Conservation (phyloP, 2,888 invertebrate genomes). For the Octonoba sinensis region DNA sequence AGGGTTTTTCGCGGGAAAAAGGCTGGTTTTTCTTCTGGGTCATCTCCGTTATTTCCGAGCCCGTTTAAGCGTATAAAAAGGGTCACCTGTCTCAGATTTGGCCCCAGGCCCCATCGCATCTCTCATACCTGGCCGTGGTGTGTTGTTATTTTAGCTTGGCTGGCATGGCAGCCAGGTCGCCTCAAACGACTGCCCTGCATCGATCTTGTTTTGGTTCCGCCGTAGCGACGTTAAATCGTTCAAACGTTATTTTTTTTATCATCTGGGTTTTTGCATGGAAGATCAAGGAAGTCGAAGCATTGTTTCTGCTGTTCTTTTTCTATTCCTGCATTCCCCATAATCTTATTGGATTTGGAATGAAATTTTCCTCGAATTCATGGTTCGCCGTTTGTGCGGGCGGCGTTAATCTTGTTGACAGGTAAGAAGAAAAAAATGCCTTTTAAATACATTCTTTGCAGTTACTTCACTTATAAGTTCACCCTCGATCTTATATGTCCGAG, state of each 20-base stretch:
- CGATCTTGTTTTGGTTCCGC: conserved; percentile 55
- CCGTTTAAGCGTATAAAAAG: conserved; percentile 54
- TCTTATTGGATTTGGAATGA: conserved; percentile 33
- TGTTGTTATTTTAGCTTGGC: conserved; percentile 54
- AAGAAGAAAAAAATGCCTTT: conserved; percentile 11
- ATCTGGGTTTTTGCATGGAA: conserved; percentile 30
- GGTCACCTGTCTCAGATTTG: conserved; percentile 44
- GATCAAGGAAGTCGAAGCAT: conserved; percentile 35
- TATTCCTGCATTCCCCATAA: no score
- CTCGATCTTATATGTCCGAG: no score
- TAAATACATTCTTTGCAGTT: not conserved
- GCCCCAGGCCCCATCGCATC: conserved; percentile 25
- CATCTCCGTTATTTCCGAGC: conserved; percentile 31
- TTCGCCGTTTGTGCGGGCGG: conserved; percentile 14
- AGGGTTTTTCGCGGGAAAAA: conserved; percentile 3
- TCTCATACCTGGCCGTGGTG: conserved; percentile 31
- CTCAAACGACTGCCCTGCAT: conserved; percentile 28
- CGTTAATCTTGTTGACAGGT: conserved; percentile 46
- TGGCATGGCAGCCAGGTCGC: conserved; percentile 41
- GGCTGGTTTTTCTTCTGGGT: conserved; percentile 26
- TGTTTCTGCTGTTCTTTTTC: conserved; percentile 6
- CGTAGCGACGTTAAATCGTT: conserved; percentile 9
- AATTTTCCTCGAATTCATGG: conserved; percentile 30
- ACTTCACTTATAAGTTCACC: no score
- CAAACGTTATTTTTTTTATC: conserved; percentile 1